These are phyloP conservation scores for Oncorhynchus mykiss DNA, from an alignment of 2,113 vertebrate species.

Conservation along the genomic window DNA sequence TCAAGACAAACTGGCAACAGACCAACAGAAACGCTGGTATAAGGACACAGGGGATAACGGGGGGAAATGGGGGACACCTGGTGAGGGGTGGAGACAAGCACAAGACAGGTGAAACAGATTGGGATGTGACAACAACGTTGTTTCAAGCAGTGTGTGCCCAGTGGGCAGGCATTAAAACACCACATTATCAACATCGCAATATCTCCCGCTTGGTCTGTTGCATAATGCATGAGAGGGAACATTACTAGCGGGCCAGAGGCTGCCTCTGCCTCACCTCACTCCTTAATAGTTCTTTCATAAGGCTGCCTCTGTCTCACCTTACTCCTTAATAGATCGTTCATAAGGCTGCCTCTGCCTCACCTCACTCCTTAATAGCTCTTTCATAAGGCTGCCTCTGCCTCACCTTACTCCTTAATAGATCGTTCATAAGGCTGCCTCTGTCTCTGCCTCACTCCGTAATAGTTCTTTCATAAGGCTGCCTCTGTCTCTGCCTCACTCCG, in stretches of 20 bases:
- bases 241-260: slow-evolving; percentile 32
- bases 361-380: no score
- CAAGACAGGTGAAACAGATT: no score
- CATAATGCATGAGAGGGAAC: slow-evolving; percentile 51
- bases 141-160: no score
- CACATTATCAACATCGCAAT: neutral
- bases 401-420: no score
- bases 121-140: no score
- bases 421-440: no score
- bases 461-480: slow-evolving; percentile 40
- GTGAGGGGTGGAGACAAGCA: no score
- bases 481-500: neutral
- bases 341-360: slow-evolving; percentile 30
- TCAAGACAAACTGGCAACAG: no score
- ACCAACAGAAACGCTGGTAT: no score
- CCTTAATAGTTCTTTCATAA: slow-evolving; percentile 7
- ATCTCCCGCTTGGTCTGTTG: slow-evolving; percentile 26
- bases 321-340: neutral
- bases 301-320: slow-evolving; percentile 26
- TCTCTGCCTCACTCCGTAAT: slow-evolving; percentile 23
- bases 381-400: no score
- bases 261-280: neutral
- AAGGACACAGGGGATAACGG: no score
- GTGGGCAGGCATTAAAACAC: neutral
- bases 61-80: no score